Conservation (phyloP, 2,888 invertebrate species). For the Trissolcus brochymenae region DNA sequence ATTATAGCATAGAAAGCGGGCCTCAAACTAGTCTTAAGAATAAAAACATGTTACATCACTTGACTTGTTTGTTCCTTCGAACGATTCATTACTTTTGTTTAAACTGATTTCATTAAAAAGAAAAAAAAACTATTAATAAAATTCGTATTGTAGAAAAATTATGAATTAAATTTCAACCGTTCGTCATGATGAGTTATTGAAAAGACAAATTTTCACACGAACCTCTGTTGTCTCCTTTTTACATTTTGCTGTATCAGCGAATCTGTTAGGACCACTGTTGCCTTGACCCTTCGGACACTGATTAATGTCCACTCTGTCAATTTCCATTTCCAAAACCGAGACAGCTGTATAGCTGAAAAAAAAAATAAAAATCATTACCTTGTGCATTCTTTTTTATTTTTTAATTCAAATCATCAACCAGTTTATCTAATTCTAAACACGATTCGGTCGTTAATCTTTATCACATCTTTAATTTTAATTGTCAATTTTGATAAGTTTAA, state of each 20-base stretch:
- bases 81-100: too few species aligned
- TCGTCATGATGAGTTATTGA: neutral
- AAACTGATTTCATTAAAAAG: neutral
- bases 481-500: neutral
- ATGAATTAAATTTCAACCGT: neutral
- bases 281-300: conserved; percentile 94
- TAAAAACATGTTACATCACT: too few species aligned
- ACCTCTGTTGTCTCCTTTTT: conserved; percentile 93
- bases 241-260: conserved; percentile 93
- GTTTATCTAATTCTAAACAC: neutral
- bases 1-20: too few species aligned
- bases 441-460: neutral
- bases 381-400: too few species aligned
- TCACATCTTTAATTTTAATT: neutral
- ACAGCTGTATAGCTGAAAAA: conserved; percentile 88
- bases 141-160: too few species aligned
- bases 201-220: conserved; percentile 56
- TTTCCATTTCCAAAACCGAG: conserved; percentile 96
- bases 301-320: conserved; percentile 97
- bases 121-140: too few species aligned
- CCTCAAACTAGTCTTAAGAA: too few species aligned
- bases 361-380: neutral
- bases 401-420: neutral
- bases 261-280: conserved; percentile 91
- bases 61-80: too few species aligned